Percentiles rank a stretch among this genome's conserved stretches.
Conservation (phyloP, 2,113 vertebrate species). For the Colius striatus region DNA sequence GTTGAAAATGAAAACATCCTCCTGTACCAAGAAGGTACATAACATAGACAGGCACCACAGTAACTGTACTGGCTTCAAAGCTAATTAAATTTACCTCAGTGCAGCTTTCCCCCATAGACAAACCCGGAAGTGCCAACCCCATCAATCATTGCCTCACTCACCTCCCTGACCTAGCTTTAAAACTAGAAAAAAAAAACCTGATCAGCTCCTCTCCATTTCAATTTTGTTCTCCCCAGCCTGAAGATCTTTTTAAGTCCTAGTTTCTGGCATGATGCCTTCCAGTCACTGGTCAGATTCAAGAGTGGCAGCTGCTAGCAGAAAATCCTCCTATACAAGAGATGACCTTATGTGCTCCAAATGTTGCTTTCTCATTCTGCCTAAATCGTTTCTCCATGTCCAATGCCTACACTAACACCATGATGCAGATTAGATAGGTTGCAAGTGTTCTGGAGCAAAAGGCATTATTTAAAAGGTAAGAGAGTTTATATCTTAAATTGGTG, state of each 20-base stretch:
- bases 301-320: slow-evolving; percentile 66
- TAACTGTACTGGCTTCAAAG: not conserved
- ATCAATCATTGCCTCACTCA: not conserved
- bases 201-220: slow-evolving; percentile 51
- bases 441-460: not conserved
- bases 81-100: slow-evolving; percentile 21
- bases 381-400: not conserved
- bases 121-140: not conserved
- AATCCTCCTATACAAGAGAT: slow-evolving; percentile 62
- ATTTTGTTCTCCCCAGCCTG: not conserved
- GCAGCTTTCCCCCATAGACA: not conserved
- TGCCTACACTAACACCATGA: not conserved
- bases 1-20: not conserved
- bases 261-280: slow-evolving; percentile 53
- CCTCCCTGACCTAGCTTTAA: slow-evolving; percentile 30
- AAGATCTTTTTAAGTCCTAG: slow-evolving; percentile 60
- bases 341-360: slow-evolving; percentile 54
- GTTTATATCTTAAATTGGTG: not conserved
- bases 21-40: not conserved
- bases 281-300: slow-evolving; percentile 60
- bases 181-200: slow-evolving; percentile 2
- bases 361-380: slow-evolving; percentile 52
- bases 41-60: not conserved
- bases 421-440: not conserved
- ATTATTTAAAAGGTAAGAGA: not conserved